Evolutionary conservation across 2,113 vertebrate species (phyloP), one percentile per base, ranked within the genome.

Genomic region (Vidua chalybeata): DNA sequence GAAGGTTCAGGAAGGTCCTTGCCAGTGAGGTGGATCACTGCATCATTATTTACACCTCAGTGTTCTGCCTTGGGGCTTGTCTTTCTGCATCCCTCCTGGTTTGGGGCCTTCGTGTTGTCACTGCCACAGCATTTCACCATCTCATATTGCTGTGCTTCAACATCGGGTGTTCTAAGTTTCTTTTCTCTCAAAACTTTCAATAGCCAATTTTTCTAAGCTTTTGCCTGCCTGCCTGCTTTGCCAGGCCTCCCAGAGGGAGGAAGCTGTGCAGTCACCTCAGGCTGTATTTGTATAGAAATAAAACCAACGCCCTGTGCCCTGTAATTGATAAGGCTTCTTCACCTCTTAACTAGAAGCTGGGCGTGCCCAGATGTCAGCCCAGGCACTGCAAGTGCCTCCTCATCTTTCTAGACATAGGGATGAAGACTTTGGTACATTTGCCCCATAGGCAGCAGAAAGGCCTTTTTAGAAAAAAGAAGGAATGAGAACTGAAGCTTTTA

Each of bases 21-120:
- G 13, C 23, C 10, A 15, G 19, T 26, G 51, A 76, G 30, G 4
- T 33, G 58, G 20, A 46, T 74, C 7, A 16, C 54, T 22, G 28
- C 27, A 22, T 66, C 7, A 3, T 2, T 20, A 1, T 35, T 67
- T 33, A 6, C 9, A 58, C 19, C 35, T 22, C 30, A 10, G 0
- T 31, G 48, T 45, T 69, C 19, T 45, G 56, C 52, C 48, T 6
- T 3, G 8, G 23, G 16, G 6, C 14, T 17, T 26, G 13, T 19
- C 30, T 59, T 87, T 55, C 61, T 15, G 11, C 27, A 10, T 33
- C 39, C 78, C 15, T 7, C 2, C 0, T 56, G 55, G 6, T 87
- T 28, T 35, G 64, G 28, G 30, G 24, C 33, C 27, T 26, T 61
- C 3, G 0, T 7, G 5, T n/a, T 4, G 7, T 7, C 17, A 14